Conservation (phyloP, 2,113 vertebrate genomes). For the Zosterops borbonicus region DNA sequence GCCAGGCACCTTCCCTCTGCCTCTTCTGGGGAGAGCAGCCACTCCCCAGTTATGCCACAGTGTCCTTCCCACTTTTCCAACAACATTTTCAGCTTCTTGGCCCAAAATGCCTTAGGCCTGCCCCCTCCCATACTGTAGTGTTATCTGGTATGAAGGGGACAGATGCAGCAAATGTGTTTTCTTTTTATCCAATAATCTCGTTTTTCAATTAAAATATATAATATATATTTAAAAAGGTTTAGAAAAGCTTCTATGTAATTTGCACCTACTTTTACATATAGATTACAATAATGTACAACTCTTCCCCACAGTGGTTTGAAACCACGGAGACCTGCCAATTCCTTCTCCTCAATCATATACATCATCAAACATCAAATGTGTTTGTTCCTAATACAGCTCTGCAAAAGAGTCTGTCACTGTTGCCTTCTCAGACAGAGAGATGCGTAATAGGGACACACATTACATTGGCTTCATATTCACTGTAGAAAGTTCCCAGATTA, state of each 20-base stretch:
- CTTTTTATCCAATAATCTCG: conserved; percentile 63
- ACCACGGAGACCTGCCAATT: conserved; percentile 47
- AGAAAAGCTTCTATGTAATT: conserved; percentile 78
- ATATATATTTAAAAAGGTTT: conserved; percentile 71
- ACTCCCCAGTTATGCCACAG: neutral
- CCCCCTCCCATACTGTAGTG: conserved; percentile 45
- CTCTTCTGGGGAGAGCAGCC: neutral
- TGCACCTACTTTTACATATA: conserved; percentile 72
- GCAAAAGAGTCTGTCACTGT: conserved; percentile 7
- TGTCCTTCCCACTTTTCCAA: neutral
- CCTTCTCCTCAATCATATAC: neutral
- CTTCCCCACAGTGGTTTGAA: conserved; percentile 29
- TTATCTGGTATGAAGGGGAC: conserved; percentile 50
- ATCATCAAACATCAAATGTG: neutral
- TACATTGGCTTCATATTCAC: conserved; percentile 43
- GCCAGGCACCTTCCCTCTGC: neutral
- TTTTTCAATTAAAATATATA: conserved; percentile 71
- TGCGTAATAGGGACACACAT: conserved; percentile 25
- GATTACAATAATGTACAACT: conserved; percentile 68
- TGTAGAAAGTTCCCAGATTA: conserved; percentile 66
- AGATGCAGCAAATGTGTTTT: conserved; percentile 29
- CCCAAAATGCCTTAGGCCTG: neutral
- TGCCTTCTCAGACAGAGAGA: conserved; percentile 35
- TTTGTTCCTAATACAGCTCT: conserved; percentile 18
- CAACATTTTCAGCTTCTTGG: neutral